Base-by-base conservation (phyloP, 2,888 invertebrate genomes). In the Drosophila aldrichi region DNA sequence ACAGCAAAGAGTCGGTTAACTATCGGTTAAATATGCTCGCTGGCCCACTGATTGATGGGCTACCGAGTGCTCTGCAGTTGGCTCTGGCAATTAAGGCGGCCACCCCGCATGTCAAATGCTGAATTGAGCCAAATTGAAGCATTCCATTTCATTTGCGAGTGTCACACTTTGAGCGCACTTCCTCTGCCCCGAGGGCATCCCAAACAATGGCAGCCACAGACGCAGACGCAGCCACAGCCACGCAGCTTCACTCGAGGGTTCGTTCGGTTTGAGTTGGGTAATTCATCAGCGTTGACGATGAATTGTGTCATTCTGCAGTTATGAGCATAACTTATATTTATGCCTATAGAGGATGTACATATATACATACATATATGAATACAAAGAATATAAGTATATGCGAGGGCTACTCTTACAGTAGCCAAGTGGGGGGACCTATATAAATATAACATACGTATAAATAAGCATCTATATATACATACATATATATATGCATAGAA, bases 81-180 rank as follows among this genome's bases (percentile, higher is more conserved):
- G 40, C 59, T 71, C 64, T 57, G 84, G 57, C 89, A 84, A 84
- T 84, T 84, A 84, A 84, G 70, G 82, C 52, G 78, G 84, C 88
- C 88, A 89, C 84, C 84, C 84, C 84, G 85, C 88, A 84, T 84
- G 89, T 89, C 84, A 84, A 84, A 76, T 70, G 61, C 55, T 81
- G 84, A 84, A 84, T 89, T 89, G 88, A 89, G 76, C 79, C 89
- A 84, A 84, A 84, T 84, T 84, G 81, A 89, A 84, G 85, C 69
- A 79, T 79, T 89, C 84, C 89, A 84, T 84, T 87, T 89, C 76
- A 84, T 76, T 87, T 69, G 89, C 69, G 71, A 89, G 88, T 89
- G 84, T 84, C 84, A 87, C 84, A 84, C 84, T 84, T 89, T 87
- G 69, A 49, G 81, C 89, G 70, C 82, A 84, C 88, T 89, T 84